A percentile compares a stretch with the other conserved stretches of the same genome.
Conservation (phyloP, 2,797 vertebrate species). For the Microctenopoma lineatum region DNA sequence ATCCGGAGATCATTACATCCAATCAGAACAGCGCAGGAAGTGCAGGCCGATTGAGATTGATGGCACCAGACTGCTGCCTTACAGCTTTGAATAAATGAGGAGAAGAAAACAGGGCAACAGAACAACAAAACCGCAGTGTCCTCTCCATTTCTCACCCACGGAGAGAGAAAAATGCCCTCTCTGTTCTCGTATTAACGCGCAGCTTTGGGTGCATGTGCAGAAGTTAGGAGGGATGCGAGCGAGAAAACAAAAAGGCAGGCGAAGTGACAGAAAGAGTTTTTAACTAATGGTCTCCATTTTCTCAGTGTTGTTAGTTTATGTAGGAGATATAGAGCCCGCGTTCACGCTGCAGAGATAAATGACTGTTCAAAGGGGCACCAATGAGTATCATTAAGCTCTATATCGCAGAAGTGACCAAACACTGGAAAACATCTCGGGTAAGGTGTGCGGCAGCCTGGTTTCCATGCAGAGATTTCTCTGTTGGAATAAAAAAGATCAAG, state of each 20-base stretch:
- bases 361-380: conserved; percentile 5
- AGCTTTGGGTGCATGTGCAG: conserved; percentile 4
- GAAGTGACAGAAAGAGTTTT: conserved; percentile 1
- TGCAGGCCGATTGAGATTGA: conserved; percentile 75
- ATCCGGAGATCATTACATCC: conserved; percentile 81
- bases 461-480: not conserved
- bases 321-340: conserved; percentile 3
- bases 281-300: conserved; percentile 22
- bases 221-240: not conserved
- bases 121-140: conserved; percentile 71
- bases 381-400: not conserved
- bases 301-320: conserved; percentile 15
- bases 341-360: conserved; percentile 14
- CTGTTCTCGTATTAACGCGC: conserved; percentile 44
- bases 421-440: not conserved
- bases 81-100: conserved; percentile 77
- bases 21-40: conserved; percentile 78
- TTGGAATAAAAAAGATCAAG: not conserved
- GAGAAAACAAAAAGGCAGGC: conserved; percentile 1
- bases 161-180: conserved; percentile 50
- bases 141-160: conserved; percentile 59
- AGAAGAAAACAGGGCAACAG: conserved; percentile 63
- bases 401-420: not conserved
- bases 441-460: not conserved
- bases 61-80: conserved; percentile 70